Evolutionary conservation across 2,113 vertebrate species (phyloP), one percentile per base, ranked within the genome.

Genomic region (Gymnobelideus leadbeateri): DNA sequence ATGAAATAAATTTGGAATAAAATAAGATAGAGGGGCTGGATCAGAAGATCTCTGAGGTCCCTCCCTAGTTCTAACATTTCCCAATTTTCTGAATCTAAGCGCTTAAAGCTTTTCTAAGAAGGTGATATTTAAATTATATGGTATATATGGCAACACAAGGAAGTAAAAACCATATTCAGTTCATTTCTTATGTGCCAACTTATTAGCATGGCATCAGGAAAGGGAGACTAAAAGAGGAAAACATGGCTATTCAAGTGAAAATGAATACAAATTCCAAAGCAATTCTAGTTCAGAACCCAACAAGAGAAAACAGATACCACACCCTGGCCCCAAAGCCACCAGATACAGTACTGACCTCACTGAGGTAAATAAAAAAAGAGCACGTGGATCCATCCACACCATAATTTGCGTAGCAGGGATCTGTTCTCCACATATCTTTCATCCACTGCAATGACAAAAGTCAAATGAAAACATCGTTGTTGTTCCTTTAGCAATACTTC

Each of bases 351-450:
- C 99, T 99, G 96, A 99, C 99, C 99, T 99, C 99, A 97, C 99
- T 99, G 98, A 99, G 99, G 99, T 99, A 99, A 99, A 99, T 99
- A 99, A 99, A 99, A 98, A 99, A 99, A 94, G 99, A 99, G 98
- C 99, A 99, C 0, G 98, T 99, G 97, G 99, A 99, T 23, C 99
- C 99, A 51, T 99, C 99, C 92, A 99, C 99, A 46, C 99, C 99
- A 0, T 99, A 99, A 96, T 98, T 99, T 47, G 98, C 97, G 0
- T 99, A 99, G 98, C 99, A 99, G 96, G 99, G 98, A 98, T 99
- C 99, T 0, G 99, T 99, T 90, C 99, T 99, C 99, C 99, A 99
- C 99, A 99, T 99, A 96, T 99, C 99, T 98, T 99, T 99, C 99
- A 99, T 99, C 99, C 99, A 99, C 99, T 99, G 98, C 14, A 98